Evolutionary conservation across 2,797 vertebrate species (phyloP), one percentile per base, ranked within the genome.

Genomic region (Podarcis siculus): DNA sequence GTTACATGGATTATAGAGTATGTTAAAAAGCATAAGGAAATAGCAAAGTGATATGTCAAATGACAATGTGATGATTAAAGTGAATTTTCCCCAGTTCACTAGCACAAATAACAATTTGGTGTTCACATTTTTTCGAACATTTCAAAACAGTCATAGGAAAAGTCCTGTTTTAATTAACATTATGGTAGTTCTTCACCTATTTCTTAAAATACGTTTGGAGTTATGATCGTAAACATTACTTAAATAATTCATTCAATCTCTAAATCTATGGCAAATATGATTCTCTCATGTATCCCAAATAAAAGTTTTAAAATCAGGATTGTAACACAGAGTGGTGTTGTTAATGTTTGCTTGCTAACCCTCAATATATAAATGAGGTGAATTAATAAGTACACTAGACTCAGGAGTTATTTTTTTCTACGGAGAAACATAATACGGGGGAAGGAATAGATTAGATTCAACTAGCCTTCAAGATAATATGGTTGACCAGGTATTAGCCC

Each of bases 201-300:
- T 88, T 87, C 42, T 85, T 81, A 93, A 91, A 95, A 91, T 12
- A 91, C 17, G 45, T 84, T 35, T 42, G 91, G 79, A 85, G 25
- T 61, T 49, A 15, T 2, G 84, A 88, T 85, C 66, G 67, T 19
- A 82, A 30, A 49, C 8, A 78, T 78, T 76, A 85, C 69, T 86
- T 90, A 72, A 90, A 88, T 82, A 91, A 86, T 85, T 75, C 77
- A 90, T 88, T 82, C 85, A 86, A 32, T 15, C 61, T 73, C 89
- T 89, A 91, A 93, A 91, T 89, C 58, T 69, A 30, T 25, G 78
- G 19, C 67, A 72, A 88, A 66, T 86, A 39, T 72, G 89, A 89
- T 93, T 80, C 84, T 25, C 30, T n/a, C 90, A 55, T 3, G 1
- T 61, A 84, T 81, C 12, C 61, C 88, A 82, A 92, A 0, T 30